Evolutionary conservation across 1,140 invertebrate species (phyloP).

Genomic region (Ips nitidus): DNA sequence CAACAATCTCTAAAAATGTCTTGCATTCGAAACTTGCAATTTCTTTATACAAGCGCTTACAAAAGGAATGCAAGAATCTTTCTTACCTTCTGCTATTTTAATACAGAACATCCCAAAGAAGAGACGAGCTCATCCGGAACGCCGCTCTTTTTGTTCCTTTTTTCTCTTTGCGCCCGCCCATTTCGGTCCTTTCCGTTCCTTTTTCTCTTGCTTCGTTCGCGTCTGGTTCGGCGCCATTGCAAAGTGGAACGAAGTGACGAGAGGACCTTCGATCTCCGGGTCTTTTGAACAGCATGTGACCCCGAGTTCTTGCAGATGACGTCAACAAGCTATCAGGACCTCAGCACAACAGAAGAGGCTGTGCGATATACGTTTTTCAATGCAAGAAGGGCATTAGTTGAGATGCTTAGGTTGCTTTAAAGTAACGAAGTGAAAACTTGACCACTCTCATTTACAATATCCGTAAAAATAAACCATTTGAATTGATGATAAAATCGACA

Average conservation of each 20-base stretch:
- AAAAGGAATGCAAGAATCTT: not conserved
- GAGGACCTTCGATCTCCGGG: not conserved
- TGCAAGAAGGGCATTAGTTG: not conserved
- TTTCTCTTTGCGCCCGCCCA: not conserved
- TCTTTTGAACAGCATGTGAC: not conserved
- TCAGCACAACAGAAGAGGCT: slow-evolving; percentile 6
- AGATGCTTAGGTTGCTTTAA: too few species aligned
- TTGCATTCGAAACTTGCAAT: too few species aligned
- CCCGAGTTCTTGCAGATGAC: slow-evolving; percentile 35
- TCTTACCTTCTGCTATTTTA: slow-evolving; percentile 10
- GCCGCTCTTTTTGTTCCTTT: slow-evolving; percentile 4
- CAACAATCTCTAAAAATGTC: too few species aligned
- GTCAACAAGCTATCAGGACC: slow-evolving; percentile 33
- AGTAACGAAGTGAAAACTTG: too few species aligned
- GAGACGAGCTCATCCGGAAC: slow-evolving; percentile 8
- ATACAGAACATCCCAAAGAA: slow-evolving; percentile 15
- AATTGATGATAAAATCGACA: too few species aligned
- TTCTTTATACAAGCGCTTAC: too few species aligned
- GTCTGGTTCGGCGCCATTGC: not conserved
- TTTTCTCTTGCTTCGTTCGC: not conserved
- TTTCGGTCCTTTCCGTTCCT: not conserved
- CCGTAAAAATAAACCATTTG: too few species aligned
- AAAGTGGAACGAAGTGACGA: not conserved
- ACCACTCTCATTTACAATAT: too few species aligned
- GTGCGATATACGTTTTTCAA: not conserved